Base-by-base conservation (phyloP, 2,113 vertebrate genomes). In the Istiophorus platypterus region DNA sequence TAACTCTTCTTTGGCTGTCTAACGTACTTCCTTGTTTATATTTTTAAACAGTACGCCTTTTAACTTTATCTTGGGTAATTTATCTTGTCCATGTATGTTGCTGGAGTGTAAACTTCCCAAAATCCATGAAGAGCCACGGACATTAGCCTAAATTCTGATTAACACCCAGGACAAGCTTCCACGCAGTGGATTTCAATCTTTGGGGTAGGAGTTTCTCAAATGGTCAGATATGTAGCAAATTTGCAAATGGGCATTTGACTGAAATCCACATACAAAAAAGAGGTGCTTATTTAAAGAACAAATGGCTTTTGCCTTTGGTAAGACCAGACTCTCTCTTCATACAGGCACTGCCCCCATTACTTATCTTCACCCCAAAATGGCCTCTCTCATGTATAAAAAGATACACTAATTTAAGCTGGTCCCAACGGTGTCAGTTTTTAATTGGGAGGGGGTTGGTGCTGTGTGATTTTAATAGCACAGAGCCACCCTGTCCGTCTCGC, bases 391-490 rank as follows among this genome's bases (percentile, higher is more conserved):
- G 63, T 62, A n/a, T 57, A 81, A 71, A 56, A 76, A 64, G 64
- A 42, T 0, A 49, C 20, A 27, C 67, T 42, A 24, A 59, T 73
- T 82, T 45, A 54, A 73, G 47, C 57, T 52, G 24, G 13, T 85
- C 75, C 0, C 74, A 4, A 17, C 58, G 39, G 51, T 81, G 64
- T 74, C 71, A 0, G 11, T 58, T 49, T 88, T 78, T 90, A 89
- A 92, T 90, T 89, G 80, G 85, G 52, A 78, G 62, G 12, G 0
- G 61, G 85, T 66, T 5, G 34, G 63, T 78, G 47, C 62, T 26
- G 66, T 80, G 78, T 66, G 73, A 77, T 71, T 88, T 77, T 86
- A 81, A 78, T 81, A 62, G 62, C 18, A 11, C 24, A 5, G 54
- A 82, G 71, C 41, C 54, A 68, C 47, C 20, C 56, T 9, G 54